Evolutionary conservation across 2,888 invertebrate species (phyloP).

Genomic region (Caenorhabditis wallacei): DNA sequence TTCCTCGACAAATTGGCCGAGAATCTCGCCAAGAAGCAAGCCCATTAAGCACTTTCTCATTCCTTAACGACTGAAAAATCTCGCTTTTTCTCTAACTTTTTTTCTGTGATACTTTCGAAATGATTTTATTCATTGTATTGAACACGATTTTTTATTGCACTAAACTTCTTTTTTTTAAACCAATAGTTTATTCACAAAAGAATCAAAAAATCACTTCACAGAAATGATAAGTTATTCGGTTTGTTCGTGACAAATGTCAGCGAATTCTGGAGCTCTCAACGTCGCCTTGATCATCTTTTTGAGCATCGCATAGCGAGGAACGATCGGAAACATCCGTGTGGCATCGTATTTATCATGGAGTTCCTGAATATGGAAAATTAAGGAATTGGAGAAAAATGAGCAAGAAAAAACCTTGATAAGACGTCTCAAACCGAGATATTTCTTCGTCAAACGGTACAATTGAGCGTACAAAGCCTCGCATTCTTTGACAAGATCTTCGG

Average conservation of each 20-base stretch:
- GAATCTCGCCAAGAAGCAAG: conserved; percentile 87
- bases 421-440: conserved; percentile 92
- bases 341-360: conserved; percentile 77
- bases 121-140: conserved; percentile 26
- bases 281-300: conserved; percentile 98
- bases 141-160: conserved; percentile 23
- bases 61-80: conserved; percentile 24
- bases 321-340: conserved; percentile 79
- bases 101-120: conserved; percentile 52
- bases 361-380: conserved; percentile 66
- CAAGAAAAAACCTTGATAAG: conserved; percentile 84
- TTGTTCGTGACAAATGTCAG: conserved; percentile 96
- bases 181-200: background rate
- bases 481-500: conserved; percentile 93
- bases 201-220: conserved; percentile 41
- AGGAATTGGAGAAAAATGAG: background rate
- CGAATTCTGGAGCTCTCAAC: conserved; percentile 96
- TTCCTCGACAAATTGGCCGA: conserved; percentile 96
- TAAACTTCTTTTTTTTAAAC: background rate
- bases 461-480: conserved; percentile 96
- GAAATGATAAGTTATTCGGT: conserved; percentile 84
- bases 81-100: conserved; percentile 21
- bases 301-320: conserved; percentile 91
- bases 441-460: conserved; percentile 92
- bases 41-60: conserved; percentile 54